Evolutionary conservation across 2,797 vertebrate genomes (phyloP).

Genomic region (Peromyscus melanophrys): DNA sequence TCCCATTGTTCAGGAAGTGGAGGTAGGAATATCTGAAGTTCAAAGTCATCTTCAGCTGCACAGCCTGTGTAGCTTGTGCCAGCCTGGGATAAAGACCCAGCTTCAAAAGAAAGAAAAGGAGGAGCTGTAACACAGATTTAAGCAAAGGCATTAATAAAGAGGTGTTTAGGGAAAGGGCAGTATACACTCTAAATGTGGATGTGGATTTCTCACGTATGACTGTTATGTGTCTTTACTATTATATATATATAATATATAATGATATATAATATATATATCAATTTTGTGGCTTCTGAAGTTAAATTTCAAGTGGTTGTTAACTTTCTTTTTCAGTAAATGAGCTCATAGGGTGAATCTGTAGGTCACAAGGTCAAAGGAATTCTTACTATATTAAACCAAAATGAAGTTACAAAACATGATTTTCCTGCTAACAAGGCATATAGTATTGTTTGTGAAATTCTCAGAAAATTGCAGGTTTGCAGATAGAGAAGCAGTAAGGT

Average conservation of each 20-base stretch:
- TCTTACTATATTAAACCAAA: background rate
- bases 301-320: background rate
- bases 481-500: background rate
- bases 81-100: background rate
- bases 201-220: background rate
- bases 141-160: background rate
- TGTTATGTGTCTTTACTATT: background rate
- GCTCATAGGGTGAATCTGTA: background rate
- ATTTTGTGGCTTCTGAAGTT: background rate
- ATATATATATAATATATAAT: no score
- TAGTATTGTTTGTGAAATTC: background rate
- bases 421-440: background rate
- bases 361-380: background rate
- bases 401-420: background rate
- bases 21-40: background rate
- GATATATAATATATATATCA: background rate
- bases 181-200: background rate
- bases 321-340: background rate
- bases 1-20: background rate
- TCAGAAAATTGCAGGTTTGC: background rate
- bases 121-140: background rate
- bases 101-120: background rate
- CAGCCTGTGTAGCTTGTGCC: background rate
- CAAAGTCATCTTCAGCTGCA: background rate
- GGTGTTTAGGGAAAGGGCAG: background rate